Conservation (phyloP, 2,113 vertebrate species). For the Corythornis vintsioides region DNA sequence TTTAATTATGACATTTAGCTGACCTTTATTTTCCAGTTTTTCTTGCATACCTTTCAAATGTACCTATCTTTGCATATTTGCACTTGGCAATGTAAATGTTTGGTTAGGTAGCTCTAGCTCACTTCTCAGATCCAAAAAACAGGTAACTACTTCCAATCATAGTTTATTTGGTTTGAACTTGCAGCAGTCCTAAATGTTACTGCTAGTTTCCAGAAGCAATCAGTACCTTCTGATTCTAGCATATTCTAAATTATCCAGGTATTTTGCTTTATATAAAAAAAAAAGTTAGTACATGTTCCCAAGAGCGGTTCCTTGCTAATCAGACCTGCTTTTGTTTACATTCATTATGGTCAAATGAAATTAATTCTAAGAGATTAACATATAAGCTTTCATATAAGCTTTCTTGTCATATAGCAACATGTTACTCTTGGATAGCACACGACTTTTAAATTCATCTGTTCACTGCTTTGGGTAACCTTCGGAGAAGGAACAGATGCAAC, state of each 20-base stretch:
- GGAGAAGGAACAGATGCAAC: background rate
- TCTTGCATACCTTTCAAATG: background rate
- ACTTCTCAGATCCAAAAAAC: background rate
- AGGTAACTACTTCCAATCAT: background rate
- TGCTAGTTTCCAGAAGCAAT: background rate
- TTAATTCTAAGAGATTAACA: background rate
- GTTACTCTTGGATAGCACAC: background rate
- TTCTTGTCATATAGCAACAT: background rate
- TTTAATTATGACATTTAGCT: background rate
- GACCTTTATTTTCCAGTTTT: background rate
- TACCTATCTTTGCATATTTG: background rate
- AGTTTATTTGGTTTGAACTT: background rate
- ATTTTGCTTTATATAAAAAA: background rate
- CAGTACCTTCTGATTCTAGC: background rate
- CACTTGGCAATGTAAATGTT: background rate
- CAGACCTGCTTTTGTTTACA: background rate
- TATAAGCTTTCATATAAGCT: background rate
- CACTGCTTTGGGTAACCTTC: background rate
- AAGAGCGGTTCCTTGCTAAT: background rate
- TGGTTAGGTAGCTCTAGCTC: background rate
- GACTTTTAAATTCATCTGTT: background rate
- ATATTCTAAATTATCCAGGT: background rate
- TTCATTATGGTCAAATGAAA: background rate
- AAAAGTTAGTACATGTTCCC: background rate
- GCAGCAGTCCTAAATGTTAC: background rate